These are phyloP conservation scores for Horisme vitalbata DNA, from an alignment of 2,888 invertebrate genomes.

Conservation along the genomic window DNA sequence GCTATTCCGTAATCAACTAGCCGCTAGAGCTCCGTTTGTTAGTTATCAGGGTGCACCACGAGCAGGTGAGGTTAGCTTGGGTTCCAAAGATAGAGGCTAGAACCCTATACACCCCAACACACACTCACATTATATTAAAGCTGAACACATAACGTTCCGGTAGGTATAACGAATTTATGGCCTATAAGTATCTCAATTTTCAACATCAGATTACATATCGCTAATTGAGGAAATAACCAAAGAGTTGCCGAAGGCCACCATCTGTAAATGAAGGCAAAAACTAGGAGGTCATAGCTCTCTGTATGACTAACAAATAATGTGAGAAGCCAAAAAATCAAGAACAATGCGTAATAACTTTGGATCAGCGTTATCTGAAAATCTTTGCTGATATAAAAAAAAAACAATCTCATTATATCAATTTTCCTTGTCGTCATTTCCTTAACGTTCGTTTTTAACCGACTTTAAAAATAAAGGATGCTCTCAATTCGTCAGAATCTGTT, in stretches of 20 bases:
- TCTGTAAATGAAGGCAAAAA: constrained; percentile 68
- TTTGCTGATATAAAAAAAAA: constrained; percentile 20
- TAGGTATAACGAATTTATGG: constrained; percentile 5
- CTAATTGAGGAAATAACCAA: constrained; percentile 71
- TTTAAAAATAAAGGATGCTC: no score
- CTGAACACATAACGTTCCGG: not conserved
- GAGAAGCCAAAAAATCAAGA: constrained; percentile 52
- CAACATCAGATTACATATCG: constrained; percentile 38
- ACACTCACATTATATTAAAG: no score
- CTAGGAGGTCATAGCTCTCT: constrained; percentile 65
- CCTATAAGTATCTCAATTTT: no score
- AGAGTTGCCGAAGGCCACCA: constrained; percentile 63
- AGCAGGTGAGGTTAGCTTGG: no score
- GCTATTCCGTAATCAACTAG: no score
- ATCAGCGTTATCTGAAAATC: constrained; percentile 29
- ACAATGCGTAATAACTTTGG: constrained; percentile 55
- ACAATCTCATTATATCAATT: constrained; percentile 10
- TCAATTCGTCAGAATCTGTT: no score
- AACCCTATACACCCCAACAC: no score
- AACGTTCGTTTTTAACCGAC: constrained; percentile 18
- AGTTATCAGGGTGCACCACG: no score
- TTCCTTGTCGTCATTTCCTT: constrained; percentile 23
- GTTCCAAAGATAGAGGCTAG: no score
- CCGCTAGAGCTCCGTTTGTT: no score
- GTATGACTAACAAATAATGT: constrained; percentile 55